A percentile compares a stretch with the other conserved stretches of the same genome.
Evolutionary conservation across 2,888 invertebrate genomes (phyloP).

Genomic region (Cryptocephalus moraei): DNA sequence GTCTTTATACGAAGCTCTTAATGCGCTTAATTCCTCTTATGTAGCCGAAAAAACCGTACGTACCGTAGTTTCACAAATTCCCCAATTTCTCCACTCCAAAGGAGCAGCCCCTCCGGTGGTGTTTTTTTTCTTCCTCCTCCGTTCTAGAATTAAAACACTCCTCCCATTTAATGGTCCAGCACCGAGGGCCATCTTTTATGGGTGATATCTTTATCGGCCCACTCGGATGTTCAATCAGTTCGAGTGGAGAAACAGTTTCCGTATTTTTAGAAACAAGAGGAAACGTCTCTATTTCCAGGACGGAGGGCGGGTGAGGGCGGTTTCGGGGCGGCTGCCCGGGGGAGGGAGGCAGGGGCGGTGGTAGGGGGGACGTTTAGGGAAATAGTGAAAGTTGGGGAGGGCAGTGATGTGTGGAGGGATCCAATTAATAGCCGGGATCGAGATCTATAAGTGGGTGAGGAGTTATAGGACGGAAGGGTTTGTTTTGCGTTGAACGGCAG

Average conservation of each 20-base stretch:
- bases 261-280: conserved; percentile 13
- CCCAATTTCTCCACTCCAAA: no score
- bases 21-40: no score
- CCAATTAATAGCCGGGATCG: conserved; percentile 7
- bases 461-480: no score
- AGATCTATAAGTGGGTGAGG: no score
- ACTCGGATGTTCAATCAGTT: conserved; percentile 14
- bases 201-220: conserved; percentile 13
- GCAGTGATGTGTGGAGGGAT: conserved; percentile 10
- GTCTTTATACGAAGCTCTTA: no score
- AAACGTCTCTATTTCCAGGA: conserved; percentile 13
- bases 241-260: conserved; percentile 12
- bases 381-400: conserved; percentile 5
- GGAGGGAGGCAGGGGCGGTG: no score
- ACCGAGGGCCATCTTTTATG: conserved; percentile 8
- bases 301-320: conserved; percentile 1
- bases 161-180: conserved; percentile 1
- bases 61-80: no score
- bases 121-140: not conserved
- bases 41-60: no score
- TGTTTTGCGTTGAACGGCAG: no score
- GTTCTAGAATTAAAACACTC: not conserved
- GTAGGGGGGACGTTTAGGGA: conserved; percentile 2
- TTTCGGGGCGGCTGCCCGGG: no score
- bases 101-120: no score